Conservation (phyloP, 2,113 vertebrate genomes). For the Cromileptes altivelis region DNA sequence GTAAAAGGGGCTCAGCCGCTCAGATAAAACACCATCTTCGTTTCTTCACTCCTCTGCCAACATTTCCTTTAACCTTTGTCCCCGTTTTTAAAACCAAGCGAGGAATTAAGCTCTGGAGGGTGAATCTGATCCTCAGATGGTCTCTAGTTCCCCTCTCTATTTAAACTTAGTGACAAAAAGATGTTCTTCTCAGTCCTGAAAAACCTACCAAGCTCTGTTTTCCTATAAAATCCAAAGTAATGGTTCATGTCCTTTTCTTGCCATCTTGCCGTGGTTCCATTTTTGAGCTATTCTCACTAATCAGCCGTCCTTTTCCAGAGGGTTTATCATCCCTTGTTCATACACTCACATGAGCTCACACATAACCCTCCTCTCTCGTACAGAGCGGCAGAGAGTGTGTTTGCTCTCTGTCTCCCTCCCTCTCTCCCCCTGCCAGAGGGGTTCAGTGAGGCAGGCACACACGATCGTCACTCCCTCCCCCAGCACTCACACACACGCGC, state of each 20-base stretch:
- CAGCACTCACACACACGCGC: conserved; percentile 29
- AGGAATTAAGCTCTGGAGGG: conserved; percentile 31
- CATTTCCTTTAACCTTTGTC: conserved; percentile 33
- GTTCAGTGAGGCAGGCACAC: conserved; percentile 76
- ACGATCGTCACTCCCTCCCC: conserved; percentile 73
- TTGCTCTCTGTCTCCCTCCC: conserved; percentile 50
- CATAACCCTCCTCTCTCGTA: conserved; percentile 62
- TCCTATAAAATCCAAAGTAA: conserved; percentile 56
- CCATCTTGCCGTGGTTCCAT: conserved; percentile 55
- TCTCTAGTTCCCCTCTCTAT: conserved; percentile 9
- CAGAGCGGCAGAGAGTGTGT: conserved; percentile 66
- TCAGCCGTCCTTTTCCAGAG: conserved; percentile 64
- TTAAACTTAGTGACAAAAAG: conserved; percentile 40
- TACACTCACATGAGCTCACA: conserved; percentile 75
- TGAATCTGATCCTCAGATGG: conserved; percentile 44
- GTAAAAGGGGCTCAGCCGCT: conserved; percentile 54
- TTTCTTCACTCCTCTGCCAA: conserved; percentile 40
- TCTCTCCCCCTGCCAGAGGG: conserved; percentile 72
- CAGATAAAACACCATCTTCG: conserved; percentile 50
- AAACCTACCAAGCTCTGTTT: conserved; percentile 30
- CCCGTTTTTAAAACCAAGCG: conserved; percentile 3
- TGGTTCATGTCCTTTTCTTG: conserved; percentile 44
- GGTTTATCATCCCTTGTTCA: conserved; percentile 72
- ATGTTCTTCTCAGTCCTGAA: conserved; percentile 29
- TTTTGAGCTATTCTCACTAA: conserved; percentile 62